Base-by-base conservation (phyloP, 2,113 vertebrate genomes). In the Phaetusa simplex region DNA sequence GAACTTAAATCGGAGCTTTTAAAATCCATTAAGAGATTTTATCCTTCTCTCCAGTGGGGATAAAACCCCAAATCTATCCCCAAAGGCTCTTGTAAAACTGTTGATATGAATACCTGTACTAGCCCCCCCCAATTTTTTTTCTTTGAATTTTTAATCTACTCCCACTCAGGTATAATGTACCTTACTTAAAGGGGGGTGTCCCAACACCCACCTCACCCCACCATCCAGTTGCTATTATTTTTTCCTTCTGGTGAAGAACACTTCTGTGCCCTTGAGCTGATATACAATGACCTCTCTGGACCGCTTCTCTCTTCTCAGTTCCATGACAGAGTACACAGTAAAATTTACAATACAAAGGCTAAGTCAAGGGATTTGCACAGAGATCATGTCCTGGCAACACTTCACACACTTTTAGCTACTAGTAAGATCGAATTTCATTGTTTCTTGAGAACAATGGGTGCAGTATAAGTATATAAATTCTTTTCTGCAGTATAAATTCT, bases 121-220 rank as follows among this genome's bases (percentile, higher is more conserved):
- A 72, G 26, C 38, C 4, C 1, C 1, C 2, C 6, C 3, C 5
- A 2, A 11, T 29, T 26, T 45, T 43, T 8, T 30, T 22, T 8
- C 6, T 17, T 17, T 9, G 2, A 9, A 65, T 58, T 84, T 92
- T 82, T 72, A 67, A 20, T 47, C 29, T 76, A 40, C 10, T 64
- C 8, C 23, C 6, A 74, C 11, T 73, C 50, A 45, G 5, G 19
- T 67, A 43, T 52, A 47, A 71, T 47, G 3, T 29, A 30, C 7
- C 0, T 52, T 24, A 79, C 27, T 49, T 27, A 92, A 67, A 73
- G 34, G 27, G 16, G 36, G 11, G 8, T 79, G 7, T 62, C 52
- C 23, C 30, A 67, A 10, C 2, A 8, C 7, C 13, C 49, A 52
- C 16, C 23, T 32, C 24, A 15, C 5, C 8, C 8, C 8, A 76